Conservation (phyloP, 2,888 invertebrate species). For the Drosophila kanekoi region DNA sequence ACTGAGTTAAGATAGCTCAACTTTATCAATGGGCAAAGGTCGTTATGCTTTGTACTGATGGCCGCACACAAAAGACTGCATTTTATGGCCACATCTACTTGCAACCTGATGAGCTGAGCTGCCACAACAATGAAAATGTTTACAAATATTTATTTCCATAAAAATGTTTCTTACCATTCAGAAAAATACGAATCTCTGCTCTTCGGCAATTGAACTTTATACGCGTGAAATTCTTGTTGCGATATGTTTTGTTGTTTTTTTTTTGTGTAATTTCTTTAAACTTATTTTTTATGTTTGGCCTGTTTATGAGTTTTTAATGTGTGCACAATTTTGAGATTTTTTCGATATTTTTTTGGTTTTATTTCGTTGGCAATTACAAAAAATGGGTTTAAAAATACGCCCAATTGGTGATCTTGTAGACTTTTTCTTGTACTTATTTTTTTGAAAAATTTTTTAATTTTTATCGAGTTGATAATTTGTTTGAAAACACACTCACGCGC, state of each 20-base stretch:
- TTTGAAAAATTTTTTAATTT: conserved; percentile 31
- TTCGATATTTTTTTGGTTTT: conserved; percentile 9
- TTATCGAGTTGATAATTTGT: conserved; percentile 47
- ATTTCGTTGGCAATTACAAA: conserved; percentile 26
- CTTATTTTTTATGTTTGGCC: conserved; percentile 24
- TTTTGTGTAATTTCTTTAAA: conserved; percentile 9
- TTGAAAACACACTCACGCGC: conserved; percentile 28
- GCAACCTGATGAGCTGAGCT: conserved; percentile 36
- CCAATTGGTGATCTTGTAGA: conserved; percentile 21
- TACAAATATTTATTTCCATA: conserved; percentile 16
- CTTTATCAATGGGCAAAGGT: conserved; percentile 25
- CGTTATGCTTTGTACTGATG: conserved; percentile 1
- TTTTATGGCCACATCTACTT: conserved; percentile 16
- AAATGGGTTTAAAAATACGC: conserved; percentile 52
- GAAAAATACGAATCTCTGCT: conserved; percentile 3
- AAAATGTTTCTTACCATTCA: conserved; percentile 43
- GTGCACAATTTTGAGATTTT: conserved; percentile 28
- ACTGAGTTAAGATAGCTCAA: conserved; percentile 45
- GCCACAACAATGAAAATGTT: conserved; percentile 25
- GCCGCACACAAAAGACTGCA: conserved; percentile 17
- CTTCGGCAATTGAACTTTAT: conserved; percentile 47
- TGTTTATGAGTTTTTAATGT: conserved; percentile 50
- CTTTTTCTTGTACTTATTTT: conserved; percentile 24
- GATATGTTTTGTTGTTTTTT: conserved; percentile 49
- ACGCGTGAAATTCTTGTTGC: conserved; percentile 13